Evolutionary conservation across 2,888 invertebrate genomes (phyloP), one percentile per base, ranked within the genome.

Genomic region (Sphinx pinastri): DNA sequence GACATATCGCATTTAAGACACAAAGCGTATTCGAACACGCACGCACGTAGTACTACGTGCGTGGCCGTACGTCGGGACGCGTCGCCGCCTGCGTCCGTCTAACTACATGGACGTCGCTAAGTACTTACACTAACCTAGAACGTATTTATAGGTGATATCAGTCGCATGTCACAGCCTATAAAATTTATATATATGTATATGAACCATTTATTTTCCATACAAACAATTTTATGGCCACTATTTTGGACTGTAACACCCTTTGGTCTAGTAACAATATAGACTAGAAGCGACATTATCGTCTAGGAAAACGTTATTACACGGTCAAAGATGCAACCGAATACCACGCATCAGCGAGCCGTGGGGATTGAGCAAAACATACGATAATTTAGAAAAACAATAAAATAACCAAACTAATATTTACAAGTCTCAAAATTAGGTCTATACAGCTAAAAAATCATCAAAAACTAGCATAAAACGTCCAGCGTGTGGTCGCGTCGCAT

Each of bases 81-180:
- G 52, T n/a, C 69, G 52, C 19, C 69, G 52, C 52, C 31, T 60
- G 59, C 45, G 19, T 47, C 52, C 69, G 60, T 60, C 52, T 51
- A 52, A 49, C 60, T 69, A 67, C 31, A 51, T 67, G 70, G 70
- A 70, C 70, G 70, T 70, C 70, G 58, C 70, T 70, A 75, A 74
- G 75, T 77, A 76, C 75, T 68, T 74, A 75, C 70, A 74, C 72
- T 77, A 74, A 73, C 73, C 79, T 84, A 84, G 69, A 77, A 75
- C 73, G 75, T 82, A 84, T 81, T 77, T 80, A 77, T 76, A 79
- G 78, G 71, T 68, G 80, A 79, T 79, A 77, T 85, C 86, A 83
- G 85, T 85, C 86, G 78, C 82, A 76, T 82, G 81, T 84, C 85
- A 85, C 86, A 84, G 86, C 84, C 85, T 73, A 77, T 68, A 73